phyloP scores from a whole-genome alignment of 2,113 vertebrate genomes.

The Albula goreensis region DNA sequence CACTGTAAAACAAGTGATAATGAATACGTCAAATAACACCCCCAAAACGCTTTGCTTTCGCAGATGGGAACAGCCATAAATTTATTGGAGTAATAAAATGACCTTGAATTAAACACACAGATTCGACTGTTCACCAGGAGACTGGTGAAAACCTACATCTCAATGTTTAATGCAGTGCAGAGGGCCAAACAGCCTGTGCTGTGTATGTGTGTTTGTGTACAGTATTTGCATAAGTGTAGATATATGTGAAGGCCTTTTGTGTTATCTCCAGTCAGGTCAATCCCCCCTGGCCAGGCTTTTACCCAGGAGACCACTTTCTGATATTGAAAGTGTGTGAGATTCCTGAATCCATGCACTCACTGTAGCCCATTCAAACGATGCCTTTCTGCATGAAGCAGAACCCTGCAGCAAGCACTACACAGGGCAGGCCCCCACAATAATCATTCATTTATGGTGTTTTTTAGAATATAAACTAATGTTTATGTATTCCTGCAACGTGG shows the following conservation, averaged over 20 bases:
- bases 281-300: background rate
- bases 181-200: background rate
- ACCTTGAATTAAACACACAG: background rate
- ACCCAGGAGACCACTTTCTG: slow-evolving; percentile 12
- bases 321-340: slow-evolving; percentile 7
- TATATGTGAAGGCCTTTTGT: slow-evolving; percentile 22
- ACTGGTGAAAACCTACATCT: background rate
- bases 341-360: background rate
- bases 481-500: background rate
- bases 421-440: background rate
- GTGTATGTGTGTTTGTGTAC: background rate
- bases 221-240: background rate
- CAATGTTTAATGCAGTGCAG: slow-evolving; percentile 3
- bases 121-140: background rate
- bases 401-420: background rate
- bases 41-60: slow-evolving; percentile 5
- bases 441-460: background rate
- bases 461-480: background rate
- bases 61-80: background rate
- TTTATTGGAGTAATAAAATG: background rate
- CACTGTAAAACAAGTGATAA: slow-evolving; percentile 74
- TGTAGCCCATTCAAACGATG: slow-evolving; percentile 1
- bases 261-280: background rate
- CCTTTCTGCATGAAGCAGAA: background rate
- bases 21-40: slow-evolving; percentile 57